Conservation (phyloP, 2,888 invertebrate species). For the Tachina grossa region DNA sequence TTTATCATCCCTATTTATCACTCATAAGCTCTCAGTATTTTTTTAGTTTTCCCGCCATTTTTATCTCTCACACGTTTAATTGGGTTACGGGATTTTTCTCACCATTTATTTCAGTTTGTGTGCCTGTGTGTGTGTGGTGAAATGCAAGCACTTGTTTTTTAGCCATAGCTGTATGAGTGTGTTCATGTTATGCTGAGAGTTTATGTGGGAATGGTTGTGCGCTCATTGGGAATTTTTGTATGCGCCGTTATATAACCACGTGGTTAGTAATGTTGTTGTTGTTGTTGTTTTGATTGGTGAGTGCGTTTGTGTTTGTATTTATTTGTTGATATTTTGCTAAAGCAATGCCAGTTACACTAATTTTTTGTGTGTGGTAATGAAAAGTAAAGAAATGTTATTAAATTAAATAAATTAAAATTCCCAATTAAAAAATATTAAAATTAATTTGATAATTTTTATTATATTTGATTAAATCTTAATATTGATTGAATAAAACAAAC, state of each 20-base stretch:
- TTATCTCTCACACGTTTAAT: background rate
- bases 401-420: background rate
- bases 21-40: slow-evolving; percentile 26
- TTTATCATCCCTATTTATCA: too few species aligned
- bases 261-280: slow-evolving; percentile 34
- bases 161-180: background rate
- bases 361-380: background rate
- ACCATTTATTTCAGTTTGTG: slow-evolving; percentile 1
- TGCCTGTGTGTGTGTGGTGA: background rate
- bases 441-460: too few species aligned
- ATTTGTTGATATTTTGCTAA: background rate
- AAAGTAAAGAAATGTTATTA: background rate
- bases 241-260: slow-evolving; percentile 68
- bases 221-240: background rate
- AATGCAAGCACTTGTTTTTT: background rate
- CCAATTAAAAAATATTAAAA: too few species aligned
- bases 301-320: background rate
- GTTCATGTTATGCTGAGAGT: background rate
- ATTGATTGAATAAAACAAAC: too few species aligned
- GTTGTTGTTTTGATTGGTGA: background rate
- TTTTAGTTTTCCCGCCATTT: slow-evolving; percentile 62
- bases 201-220: background rate
- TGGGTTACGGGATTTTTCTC: slow-evolving; percentile 56
- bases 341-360: background rate
- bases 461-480: too few species aligned